Evolutionary conservation across 2,113 vertebrate genomes (phyloP).

Genomic region (Ornithorhynchus anatinus): DNA sequence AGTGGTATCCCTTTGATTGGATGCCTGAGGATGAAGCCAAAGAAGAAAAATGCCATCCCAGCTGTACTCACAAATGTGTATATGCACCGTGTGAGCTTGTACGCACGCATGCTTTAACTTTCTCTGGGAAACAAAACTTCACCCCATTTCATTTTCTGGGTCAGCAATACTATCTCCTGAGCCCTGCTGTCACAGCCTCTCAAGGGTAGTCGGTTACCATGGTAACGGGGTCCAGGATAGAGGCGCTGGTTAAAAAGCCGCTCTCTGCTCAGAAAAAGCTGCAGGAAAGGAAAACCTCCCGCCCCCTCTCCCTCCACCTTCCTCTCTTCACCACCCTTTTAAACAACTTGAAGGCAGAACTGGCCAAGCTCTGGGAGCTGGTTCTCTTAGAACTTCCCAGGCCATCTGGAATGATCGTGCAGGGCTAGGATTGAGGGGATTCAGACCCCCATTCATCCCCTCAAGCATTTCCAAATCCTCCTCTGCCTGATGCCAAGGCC

Average conservation of each 20-base stretch:
- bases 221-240: constrained; percentile 68
- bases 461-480: not conserved
- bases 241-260: constrained; percentile 48
- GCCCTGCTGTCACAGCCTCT: constrained; percentile 45
- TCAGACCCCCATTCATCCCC: not conserved
- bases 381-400: not conserved
- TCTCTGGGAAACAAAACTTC: constrained; percentile 32
- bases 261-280: constrained; percentile 40
- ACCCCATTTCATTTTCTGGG: constrained; percentile 55
- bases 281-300: constrained; percentile 13
- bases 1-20: too few species aligned
- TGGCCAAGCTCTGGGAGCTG: not conserved
- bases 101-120: not conserved
- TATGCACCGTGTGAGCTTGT: too few species aligned
- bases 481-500: too few species aligned
- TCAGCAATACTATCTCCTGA: constrained; percentile 51
- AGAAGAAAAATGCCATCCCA: not conserved
- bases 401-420: not conserved
- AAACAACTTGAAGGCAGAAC: not conserved
- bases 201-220: constrained; percentile 57
- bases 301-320: not conserved
- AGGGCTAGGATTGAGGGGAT: not conserved
- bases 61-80: not conserved
- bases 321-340: not conserved
- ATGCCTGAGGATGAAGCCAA: constrained; percentile 1